Evolutionary conservation across 1,140 invertebrate genomes (phyloP).

Genomic region (Magallana ariakensis): DNA sequence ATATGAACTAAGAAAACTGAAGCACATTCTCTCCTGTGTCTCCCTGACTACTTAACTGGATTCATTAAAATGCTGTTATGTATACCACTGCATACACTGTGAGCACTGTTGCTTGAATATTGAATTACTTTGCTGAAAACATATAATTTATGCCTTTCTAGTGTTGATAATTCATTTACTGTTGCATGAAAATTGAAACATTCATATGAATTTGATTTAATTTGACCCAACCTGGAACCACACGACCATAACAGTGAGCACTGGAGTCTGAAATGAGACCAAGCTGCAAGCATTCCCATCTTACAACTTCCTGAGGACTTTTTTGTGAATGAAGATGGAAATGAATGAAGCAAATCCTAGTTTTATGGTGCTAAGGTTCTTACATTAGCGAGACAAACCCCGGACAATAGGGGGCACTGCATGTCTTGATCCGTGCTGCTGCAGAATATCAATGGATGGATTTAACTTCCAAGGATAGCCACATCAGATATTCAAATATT

Average conservation of each 20-base stretch:
- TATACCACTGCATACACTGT: conserved; percentile 1
- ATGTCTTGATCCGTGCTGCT: not conserved
- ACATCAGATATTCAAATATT: conserved; percentile 61
- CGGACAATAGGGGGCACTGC: not conserved
- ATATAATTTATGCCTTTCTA: conserved; percentile 34
- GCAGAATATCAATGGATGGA: conserved; percentile 52
- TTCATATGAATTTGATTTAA: conserved; percentile 31
- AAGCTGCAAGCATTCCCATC: not conserved
- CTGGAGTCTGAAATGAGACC: conserved; percentile 10
- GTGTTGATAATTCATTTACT: conserved; percentile 34
- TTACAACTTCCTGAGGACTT: not conserved
- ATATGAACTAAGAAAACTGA: conserved; percentile 19
- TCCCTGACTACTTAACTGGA: not conserved
- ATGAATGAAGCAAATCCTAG: conserved; percentile 14
- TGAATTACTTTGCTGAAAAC: conserved; percentile 26
- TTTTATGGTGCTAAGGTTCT: not conserved
- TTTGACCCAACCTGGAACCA: conserved; percentile 23
- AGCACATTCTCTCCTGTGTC: conserved; percentile 3
- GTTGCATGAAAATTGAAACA: conserved; percentile 38
- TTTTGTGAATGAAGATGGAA: conserved; percentile 25
- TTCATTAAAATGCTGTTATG: not conserved
- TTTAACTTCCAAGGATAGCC: conserved; percentile 57
- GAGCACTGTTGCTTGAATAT: conserved; percentile 25
- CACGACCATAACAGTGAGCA: not conserved
- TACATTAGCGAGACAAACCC: conserved; percentile 26